These are phyloP conservation scores for Oreonectes daqikongensis DNA, from an alignment of 2,797 vertebrate species.

Conservation along the genomic window DNA sequence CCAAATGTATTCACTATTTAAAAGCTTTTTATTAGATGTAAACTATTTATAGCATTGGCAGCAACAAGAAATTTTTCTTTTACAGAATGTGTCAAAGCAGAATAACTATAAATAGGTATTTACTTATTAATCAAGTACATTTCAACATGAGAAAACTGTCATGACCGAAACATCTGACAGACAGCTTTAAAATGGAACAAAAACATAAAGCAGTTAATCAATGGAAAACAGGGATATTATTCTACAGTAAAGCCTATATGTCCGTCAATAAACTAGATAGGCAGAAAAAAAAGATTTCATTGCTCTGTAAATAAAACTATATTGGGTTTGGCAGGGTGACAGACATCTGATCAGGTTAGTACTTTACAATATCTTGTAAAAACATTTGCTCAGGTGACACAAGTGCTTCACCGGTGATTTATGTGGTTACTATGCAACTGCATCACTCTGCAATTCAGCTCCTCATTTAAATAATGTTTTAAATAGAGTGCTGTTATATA, in stretches of 20 bases:
- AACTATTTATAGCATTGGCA: neutral
- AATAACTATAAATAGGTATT: no score
- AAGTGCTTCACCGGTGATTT: slow-evolving; percentile 36
- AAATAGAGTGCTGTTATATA: no score
- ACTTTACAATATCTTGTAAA: slow-evolving; percentile 63
- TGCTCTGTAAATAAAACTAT: slow-evolving; percentile 53
- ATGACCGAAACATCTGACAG: slow-evolving; percentile 19
- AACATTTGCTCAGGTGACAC: slow-evolving; percentile 70
- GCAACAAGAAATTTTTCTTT: neutral
- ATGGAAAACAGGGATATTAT: neutral
- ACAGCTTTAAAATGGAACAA: slow-evolving; percentile 33
- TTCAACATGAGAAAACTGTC: slow-evolving; percentile 18
- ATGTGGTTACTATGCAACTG: slow-evolving; percentile 35
- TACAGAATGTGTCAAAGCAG: neutral
- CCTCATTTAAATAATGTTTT: neutral
- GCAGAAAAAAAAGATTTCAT: slow-evolving; percentile 44
- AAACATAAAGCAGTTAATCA: slow-evolving; percentile 20
- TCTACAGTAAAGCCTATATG: neutral
- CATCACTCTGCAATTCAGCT: slow-evolving; percentile 11
- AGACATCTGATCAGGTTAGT: slow-evolving; percentile 37
- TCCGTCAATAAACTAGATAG: neutral
- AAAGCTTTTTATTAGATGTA: neutral
- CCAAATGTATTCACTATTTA: neutral
- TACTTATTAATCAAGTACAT: neutral
- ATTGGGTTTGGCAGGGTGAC: slow-evolving; percentile 32